Evolutionary conservation across 2,797 vertebrate species (phyloP), one percentile per base, ranked within the genome.

Genomic region (Synanceia verrucosa): DNA sequence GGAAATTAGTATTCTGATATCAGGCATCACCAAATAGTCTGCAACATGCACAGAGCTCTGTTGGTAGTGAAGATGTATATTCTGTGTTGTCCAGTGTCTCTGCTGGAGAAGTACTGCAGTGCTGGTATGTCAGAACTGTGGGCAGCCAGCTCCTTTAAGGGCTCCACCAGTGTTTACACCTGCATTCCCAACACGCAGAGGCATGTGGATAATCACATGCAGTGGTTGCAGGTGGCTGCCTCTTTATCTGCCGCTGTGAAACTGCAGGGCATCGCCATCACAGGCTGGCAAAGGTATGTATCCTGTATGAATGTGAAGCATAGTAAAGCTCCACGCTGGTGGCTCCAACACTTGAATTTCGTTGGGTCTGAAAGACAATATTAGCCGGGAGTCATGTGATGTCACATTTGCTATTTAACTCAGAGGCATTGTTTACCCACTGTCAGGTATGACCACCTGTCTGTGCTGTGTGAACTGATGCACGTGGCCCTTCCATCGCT

Each of bases 61-160:
- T 44, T 14, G 9, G 16, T 31, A 5, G 37, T 73, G 21, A n/a
- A n/a, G n/a, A 64, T 57, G 3, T 39, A 2, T 19, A 1, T 61
- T 44, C 33, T 29, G 5, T 57, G 41, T 52, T 11, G 18, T 56
- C 50, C 84, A 99, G 98, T 95, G 66, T 92, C 81, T 28, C 93
- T 98, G 51, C 73, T 99, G 71, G 94, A 97, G 73, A 97, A 96
- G 79, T 99, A 97, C 82, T 82, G 2, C 10, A 81, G 85, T 28
- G 95, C 95, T 0, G 95, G 96, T 46, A 95, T 99, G 81, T 67
- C 87, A 11, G 93, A 94, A 50, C 87, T 98, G 66, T 99, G 98
- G 98, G 94, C 94, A 0, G 98, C 98, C 44, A 98, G 98, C 64
- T 96, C 97, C 76, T 99, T 99, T 73, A 99, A 99, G 93, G 98